These are phyloP conservation scores for Ophthalmolycus amberensis DNA, from an alignment of 2,113 vertebrate genomes.

Conservation along the genomic window DNA sequence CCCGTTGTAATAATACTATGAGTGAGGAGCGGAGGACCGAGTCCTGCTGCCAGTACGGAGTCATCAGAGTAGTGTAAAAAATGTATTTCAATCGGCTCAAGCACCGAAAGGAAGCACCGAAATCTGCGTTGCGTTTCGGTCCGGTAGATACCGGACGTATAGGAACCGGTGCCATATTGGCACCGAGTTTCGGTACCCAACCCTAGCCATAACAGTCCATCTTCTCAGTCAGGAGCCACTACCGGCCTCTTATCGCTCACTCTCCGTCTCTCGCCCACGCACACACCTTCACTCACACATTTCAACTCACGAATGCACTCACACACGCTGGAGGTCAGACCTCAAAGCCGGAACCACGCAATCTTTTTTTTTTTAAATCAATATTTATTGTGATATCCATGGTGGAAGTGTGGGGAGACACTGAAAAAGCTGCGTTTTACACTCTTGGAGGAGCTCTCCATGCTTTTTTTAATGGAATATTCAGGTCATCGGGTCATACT, in stretches of 20 bases:
- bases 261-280: constrained; percentile 23
- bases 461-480: background rate
- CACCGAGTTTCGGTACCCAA: too few relatives aligned
- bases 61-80: too few relatives aligned
- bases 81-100: too few relatives aligned
- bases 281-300: constrained; percentile 24
- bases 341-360: background rate
- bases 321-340: constrained; percentile 9
- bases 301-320: constrained; percentile 31
- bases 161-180: too few relatives aligned
- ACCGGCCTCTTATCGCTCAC: constrained; percentile 54
- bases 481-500: background rate
- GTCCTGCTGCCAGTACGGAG: too few relatives aligned
- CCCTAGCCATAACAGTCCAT: constrained; percentile 74
- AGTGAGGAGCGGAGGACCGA: too few relatives aligned
- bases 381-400: background rate
- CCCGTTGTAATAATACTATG: too few relatives aligned
- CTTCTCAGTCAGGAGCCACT: constrained; percentile 69
- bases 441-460: background rate
- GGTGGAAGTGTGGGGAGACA: background rate
- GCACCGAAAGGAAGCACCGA: too few relatives aligned
- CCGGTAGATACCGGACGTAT: too few relatives aligned
- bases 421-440: background rate
- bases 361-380: background rate
- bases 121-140: too few relatives aligned